Conservation (phyloP, 2,797 vertebrate genomes). For the Cossypha polioptera region DNA sequence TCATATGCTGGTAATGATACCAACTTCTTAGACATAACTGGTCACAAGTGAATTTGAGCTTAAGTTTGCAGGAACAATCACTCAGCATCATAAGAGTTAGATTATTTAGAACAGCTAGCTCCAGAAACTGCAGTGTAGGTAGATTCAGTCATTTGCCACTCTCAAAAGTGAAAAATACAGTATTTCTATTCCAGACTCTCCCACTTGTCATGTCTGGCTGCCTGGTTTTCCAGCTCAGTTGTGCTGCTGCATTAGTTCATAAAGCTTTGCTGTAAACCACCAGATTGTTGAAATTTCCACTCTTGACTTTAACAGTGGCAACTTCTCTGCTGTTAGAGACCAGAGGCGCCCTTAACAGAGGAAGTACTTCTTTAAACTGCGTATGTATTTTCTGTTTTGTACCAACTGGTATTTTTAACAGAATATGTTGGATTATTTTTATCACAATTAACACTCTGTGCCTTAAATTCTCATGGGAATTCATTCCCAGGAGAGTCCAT, state of each 20-base stretch:
- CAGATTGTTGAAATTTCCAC: neutral
- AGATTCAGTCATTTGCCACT: neutral
- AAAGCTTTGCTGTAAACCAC: neutral
- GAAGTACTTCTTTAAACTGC: neutral
- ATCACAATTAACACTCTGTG: neutral
- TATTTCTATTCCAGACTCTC: neutral
- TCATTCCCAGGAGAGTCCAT: neutral
- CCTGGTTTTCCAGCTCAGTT: neutral
- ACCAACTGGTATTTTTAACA: neutral
- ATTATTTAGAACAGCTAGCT: neutral
- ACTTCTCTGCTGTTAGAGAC: neutral
- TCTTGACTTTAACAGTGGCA: neutral
- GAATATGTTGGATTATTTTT: neutral
- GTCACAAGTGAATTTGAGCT: neutral
- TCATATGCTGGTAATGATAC: neutral
- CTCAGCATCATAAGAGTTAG: fast-evolving
- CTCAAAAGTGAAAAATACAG: neutral
- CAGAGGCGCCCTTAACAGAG: neutral
- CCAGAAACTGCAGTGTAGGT: neutral
- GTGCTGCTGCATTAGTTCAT: neutral
- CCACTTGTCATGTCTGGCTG: neutral
- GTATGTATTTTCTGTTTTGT: neutral
- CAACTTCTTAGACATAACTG: neutral
- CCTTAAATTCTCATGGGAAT: neutral
- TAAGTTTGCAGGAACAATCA: neutral